These are phyloP conservation scores for Alexandromys fortis DNA, from an alignment of 2,113 vertebrate species.

Conservation along the genomic window DNA sequence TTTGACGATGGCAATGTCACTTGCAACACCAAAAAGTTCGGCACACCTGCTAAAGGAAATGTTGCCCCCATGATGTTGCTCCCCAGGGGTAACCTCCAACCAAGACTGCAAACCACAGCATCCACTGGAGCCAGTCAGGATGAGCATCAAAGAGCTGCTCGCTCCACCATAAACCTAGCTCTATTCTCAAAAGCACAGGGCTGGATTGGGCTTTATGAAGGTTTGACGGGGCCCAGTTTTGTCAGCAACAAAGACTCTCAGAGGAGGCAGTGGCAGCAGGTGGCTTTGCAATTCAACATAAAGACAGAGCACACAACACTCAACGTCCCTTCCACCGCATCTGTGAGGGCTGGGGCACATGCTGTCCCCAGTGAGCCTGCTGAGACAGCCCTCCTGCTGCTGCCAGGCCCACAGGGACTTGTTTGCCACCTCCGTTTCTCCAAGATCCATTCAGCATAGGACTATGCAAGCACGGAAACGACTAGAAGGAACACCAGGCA, in stretches of 20 bases:
- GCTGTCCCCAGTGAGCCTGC: neutral
- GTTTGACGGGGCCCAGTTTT: neutral
- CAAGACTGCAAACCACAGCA: neutral
- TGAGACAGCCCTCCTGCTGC: neutral
- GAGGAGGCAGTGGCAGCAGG: neutral
- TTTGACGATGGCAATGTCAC: neutral
- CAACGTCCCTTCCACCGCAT: neutral
- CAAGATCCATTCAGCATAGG: neutral
- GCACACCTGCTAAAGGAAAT: neutral
- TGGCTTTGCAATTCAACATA: neutral
- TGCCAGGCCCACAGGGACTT: rapidly evolving
- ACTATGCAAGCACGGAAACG: too few species aligned
- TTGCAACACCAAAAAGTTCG: neutral
- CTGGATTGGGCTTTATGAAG: neutral
- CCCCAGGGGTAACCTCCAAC: neutral
- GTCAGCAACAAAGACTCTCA: neutral
- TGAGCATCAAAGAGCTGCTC: neutral
- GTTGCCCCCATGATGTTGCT: neutral
- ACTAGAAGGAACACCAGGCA: neutral
- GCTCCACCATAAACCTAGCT: neutral
- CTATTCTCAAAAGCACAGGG: neutral
- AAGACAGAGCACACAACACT: neutral
- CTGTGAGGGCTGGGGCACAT: rapidly evolving
- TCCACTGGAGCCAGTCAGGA: neutral
- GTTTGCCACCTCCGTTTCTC: neutral